Evolutionary conservation across 2,888 invertebrate species (phyloP).

Genomic region (Ectemnius cavifrons): DNA sequence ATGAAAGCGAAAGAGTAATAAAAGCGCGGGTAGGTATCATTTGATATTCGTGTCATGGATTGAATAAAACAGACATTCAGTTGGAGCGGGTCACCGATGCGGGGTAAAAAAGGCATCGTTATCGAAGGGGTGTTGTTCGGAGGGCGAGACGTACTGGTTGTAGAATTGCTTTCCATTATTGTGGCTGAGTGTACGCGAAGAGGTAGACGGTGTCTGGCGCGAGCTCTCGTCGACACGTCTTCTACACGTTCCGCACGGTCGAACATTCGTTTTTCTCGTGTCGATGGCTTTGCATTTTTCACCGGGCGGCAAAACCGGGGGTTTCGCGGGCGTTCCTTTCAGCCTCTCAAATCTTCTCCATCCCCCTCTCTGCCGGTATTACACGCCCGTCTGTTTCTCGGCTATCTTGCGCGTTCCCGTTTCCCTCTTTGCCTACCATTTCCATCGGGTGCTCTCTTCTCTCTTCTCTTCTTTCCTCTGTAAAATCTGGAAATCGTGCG

Average conservation of each 20-base stretch:
- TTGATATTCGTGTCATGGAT: background rate
- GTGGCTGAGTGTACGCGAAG: slow-evolving; percentile 20
- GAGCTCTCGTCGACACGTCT: slow-evolving; percentile 42
- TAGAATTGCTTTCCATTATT: slow-evolving; percentile 24
- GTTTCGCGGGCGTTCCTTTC: slow-evolving; percentile 8
- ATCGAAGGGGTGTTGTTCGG: slow-evolving; percentile 13
- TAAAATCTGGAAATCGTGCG: slow-evolving; percentile 48
- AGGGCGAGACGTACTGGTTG: slow-evolving; percentile 1
- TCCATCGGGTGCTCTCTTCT: no score
- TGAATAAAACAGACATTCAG: background rate
- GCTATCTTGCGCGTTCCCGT: slow-evolving; percentile 19
- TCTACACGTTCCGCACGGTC: slow-evolving; percentile 53
- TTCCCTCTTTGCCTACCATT: background rate
- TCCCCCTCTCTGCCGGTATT: slow-evolving; percentile 30
- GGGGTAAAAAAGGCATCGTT: background rate
- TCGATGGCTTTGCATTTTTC: slow-evolving; percentile 62
- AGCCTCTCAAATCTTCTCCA: slow-evolving; percentile 39
- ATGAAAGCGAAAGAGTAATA: no score
- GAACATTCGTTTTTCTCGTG: slow-evolving; percentile 58
- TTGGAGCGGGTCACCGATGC: background rate
- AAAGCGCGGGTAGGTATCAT: no score
- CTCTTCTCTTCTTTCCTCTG: background rate
- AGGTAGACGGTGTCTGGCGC: slow-evolving; percentile 32
- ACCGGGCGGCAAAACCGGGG: slow-evolving; percentile 1
- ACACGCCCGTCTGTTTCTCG: slow-evolving; percentile 37